A percentile compares a stretch with the other conserved stretches of the same genome.
phyloP scores from a whole-genome alignment of 2,888 invertebrate genomes.

The Celastrina argiolus region DNA sequence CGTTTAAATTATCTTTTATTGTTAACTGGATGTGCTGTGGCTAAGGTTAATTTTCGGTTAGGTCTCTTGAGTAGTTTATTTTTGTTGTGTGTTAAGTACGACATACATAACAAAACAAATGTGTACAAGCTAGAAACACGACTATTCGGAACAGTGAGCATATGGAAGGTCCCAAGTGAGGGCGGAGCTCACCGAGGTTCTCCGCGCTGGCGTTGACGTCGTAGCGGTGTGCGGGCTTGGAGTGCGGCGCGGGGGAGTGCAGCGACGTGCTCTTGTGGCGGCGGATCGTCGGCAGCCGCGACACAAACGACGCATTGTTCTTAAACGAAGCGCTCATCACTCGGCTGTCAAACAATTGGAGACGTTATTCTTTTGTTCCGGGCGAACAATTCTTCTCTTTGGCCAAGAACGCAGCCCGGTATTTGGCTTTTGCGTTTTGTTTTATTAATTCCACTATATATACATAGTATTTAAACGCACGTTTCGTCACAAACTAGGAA shows the following conservation, averaged over 20 bases:
- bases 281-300: conserved; percentile 91
- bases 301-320: conserved; percentile 95
- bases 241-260: conserved; percentile 84
- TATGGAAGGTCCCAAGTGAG: not conserved
- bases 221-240: conserved; percentile 80
- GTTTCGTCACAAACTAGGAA: not conserved
- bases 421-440: not conserved
- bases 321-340: conserved; percentile 89
- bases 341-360: conserved; percentile 74
- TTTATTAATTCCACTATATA: not conserved
- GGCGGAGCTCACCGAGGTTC: conserved; percentile 80
- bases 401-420: not conserved
- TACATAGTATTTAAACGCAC: not conserved
- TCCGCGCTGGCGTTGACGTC: conserved; percentile 86
- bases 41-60: conserved; percentile 23
- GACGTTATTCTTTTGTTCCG: conserved; percentile 30
- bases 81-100: conserved; percentile 30
- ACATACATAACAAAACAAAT: conserved; percentile 27
- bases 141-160: conserved; percentile 30
- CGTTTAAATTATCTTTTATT: conserved; percentile 16
- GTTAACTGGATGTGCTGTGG: conserved; percentile 25
- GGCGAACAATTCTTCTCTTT: not conserved
- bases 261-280: conserved; percentile 88
- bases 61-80: conserved; percentile 27
- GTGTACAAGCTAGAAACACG: conserved; percentile 29